phyloP scores from a whole-genome alignment of 2,113 vertebrate genomes.

The Gymnocephalus cernua region DNA sequence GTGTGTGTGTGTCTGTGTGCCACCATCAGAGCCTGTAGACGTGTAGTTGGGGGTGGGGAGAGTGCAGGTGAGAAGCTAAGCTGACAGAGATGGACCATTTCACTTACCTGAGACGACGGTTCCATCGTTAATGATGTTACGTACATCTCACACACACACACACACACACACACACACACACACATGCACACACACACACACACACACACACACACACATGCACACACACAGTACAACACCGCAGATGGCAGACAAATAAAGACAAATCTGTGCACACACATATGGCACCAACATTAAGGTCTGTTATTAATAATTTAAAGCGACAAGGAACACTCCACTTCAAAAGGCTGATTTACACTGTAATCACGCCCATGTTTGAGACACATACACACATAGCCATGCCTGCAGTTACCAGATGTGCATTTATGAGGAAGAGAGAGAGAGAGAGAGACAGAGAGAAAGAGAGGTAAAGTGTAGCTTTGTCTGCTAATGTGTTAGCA shows the following conservation, averaged over 20 bases:
- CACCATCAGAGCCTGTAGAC: not conserved
- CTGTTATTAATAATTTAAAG: slow-evolving; percentile 66
- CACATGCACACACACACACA: slow-evolving; percentile 33
- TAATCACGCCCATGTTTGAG: slow-evolving; percentile 84
- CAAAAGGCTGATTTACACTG: slow-evolving; percentile 83
- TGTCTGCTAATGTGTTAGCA: slow-evolving; percentile 17
- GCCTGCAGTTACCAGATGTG: slow-evolving; percentile 14
- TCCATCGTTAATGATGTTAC: slow-evolving; percentile 74
- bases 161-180: slow-evolving; percentile 30
- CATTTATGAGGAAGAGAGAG: not conserved
- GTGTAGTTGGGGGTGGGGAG: not conserved
- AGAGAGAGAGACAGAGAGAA: not conserved
- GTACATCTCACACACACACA: slow-evolving; percentile 35
- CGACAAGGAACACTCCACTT: slow-evolving; percentile 36
- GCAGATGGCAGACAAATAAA: slow-evolving; percentile 60
- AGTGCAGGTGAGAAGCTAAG: slow-evolving; percentile 72
- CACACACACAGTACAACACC: slow-evolving; percentile 9
- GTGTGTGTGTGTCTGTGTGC: slow-evolving; percentile 42
- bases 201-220: slow-evolving; percentile 4
- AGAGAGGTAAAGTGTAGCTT: not conserved
- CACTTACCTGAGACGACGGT: slow-evolving; percentile 64
- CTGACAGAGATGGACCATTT: slow-evolving; percentile 79
- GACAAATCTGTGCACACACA: slow-evolving; percentile 51
- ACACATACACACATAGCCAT: slow-evolving; percentile 28
- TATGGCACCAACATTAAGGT: slow-evolving; percentile 51